Percentiles rank a stretch among this genome's conserved stretches.
These are phyloP conservation scores for Catostylus mosaicus DNA, from an alignment of 30 jellyfish, hydroid and myxozoan genomes.

Conservation along the genomic window DNA sequence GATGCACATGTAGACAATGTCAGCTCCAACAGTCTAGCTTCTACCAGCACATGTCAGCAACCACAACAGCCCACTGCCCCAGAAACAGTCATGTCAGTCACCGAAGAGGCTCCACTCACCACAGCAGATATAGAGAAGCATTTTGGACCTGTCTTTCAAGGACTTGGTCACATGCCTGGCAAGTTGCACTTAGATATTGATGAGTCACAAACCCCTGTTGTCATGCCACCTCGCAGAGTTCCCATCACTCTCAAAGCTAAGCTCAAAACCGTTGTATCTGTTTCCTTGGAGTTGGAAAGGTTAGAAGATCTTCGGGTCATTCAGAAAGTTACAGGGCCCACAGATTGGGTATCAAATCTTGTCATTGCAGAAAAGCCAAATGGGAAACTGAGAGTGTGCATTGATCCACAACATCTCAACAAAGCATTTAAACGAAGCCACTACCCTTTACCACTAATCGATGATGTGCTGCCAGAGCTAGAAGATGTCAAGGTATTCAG, in stretches of 20 bases:
- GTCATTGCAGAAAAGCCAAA: neutral
- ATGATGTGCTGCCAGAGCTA: neutral
- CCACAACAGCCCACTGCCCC: neutral
- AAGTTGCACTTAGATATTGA: conserved; percentile 18
- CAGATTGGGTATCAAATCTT: conserved; percentile 29
- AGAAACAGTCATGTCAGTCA: neutral
- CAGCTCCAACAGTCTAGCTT: neutral
- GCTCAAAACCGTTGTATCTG: neutral
- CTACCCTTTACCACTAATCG: conserved; percentile 5
- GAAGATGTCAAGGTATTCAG: conserved; percentile 13
- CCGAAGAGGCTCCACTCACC: neutral
- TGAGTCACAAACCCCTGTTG: neutral
- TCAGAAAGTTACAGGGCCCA: conserved; percentile 4
- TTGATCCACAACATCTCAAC: neutral
- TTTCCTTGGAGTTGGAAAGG: neutral
- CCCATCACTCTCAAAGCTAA: conserved; percentile 2
- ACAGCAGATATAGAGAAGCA: neutral
- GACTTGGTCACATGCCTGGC: conserved; percentile 35
- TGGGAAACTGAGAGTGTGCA: neutral
- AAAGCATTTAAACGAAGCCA: neutral
- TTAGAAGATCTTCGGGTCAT: neutral
- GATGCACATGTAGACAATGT: neutral
- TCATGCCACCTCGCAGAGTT: conserved; percentile 13
- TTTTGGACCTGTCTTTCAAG: conserved; percentile 1
- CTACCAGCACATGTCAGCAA: neutral